A percentile compares a stretch with the other conserved stretches of the same genome.
Evolutionary conservation across 2,888 invertebrate species (phyloP).

Genomic region (Coelinius sp.): DNA sequence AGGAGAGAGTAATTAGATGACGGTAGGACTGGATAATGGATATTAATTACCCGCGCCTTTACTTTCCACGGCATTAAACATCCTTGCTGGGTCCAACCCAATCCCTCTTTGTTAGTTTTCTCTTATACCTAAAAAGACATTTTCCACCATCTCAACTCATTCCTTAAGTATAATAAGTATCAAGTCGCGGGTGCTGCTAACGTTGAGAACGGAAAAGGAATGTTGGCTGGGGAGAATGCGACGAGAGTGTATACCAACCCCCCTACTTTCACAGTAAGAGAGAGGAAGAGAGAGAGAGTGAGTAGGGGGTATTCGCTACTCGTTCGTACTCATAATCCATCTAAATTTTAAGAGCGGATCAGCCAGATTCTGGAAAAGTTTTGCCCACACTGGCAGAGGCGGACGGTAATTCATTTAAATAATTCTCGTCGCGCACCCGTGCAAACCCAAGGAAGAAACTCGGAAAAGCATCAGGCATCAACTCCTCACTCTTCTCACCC

Average conservation of each 20-base stretch:
- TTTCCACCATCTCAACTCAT: constrained; percentile 25
- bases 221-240: constrained; percentile 52
- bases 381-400: constrained; percentile 49
- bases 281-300: neutral
- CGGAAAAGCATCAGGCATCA: constrained; percentile 24
- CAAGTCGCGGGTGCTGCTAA: constrained; percentile 33
- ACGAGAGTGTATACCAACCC: constrained; percentile 42
- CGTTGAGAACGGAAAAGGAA: constrained; percentile 17
- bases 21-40: constrained; percentile 63
- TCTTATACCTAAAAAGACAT: constrained; percentile 60
- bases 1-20: constrained; percentile 35
- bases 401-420: constrained; percentile 68
- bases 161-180: constrained; percentile 63
- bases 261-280: neutral
- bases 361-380: constrained; percentile 64
- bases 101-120: constrained; percentile 69
- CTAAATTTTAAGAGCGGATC: constrained; percentile 68
- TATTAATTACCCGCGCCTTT: constrained; percentile 67
- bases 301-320: constrained; percentile 28
- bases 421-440: constrained; percentile 59
- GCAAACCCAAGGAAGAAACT: constrained; percentile 23
- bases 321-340: constrained; percentile 64
- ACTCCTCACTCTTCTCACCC: neutral
- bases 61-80: constrained; percentile 70
- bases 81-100: constrained; percentile 56